phyloP scores from a whole-genome alignment of 2,113 vertebrate genomes.

The Gymnorhina tibicen region DNA sequence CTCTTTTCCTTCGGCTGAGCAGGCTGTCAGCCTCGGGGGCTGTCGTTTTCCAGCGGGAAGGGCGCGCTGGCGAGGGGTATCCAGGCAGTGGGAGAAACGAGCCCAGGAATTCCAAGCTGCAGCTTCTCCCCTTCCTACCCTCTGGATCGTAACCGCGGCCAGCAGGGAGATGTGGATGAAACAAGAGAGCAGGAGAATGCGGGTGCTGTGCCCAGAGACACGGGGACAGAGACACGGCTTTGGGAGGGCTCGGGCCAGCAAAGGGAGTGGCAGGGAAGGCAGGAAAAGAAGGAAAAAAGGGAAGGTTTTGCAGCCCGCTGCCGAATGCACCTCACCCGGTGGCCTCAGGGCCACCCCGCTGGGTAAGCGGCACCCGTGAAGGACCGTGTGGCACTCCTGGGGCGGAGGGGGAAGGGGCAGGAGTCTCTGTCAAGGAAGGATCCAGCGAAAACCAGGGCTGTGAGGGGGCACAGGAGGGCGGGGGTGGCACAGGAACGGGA shows the following conservation, averaged over 20 bases:
- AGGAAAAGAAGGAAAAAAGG: neutral
- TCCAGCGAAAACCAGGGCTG: neutral
- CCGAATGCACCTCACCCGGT: neutral
- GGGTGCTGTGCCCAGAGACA: neutral
- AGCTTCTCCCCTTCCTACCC: neutral
- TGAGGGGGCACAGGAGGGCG: neutral
- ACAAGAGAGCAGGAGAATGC: neutral
- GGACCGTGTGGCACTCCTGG: neutral
- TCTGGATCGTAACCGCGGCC: neutral
- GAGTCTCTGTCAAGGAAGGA: neutral
- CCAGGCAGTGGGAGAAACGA: neutral
- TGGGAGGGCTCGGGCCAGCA: neutral
- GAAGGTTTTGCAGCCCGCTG: neutral
- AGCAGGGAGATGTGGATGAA: slow-evolving; percentile 8
- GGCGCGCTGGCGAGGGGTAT: neutral
- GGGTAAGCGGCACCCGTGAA: neutral
- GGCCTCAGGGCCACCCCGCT: neutral
- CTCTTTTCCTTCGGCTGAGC: neutral
- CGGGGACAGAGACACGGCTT: neutral
- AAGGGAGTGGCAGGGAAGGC: neutral
- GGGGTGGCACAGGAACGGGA: neutral
- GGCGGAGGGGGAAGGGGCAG: neutral
- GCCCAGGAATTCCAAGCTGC: slow-evolving; percentile 15
- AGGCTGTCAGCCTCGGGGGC: neutral
- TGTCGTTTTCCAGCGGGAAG: neutral